Evolutionary conservation across 2,888 invertebrate genomes (phyloP), one percentile per base, ranked within the genome.

Genomic region (Caenorhabditis afra): DNA sequence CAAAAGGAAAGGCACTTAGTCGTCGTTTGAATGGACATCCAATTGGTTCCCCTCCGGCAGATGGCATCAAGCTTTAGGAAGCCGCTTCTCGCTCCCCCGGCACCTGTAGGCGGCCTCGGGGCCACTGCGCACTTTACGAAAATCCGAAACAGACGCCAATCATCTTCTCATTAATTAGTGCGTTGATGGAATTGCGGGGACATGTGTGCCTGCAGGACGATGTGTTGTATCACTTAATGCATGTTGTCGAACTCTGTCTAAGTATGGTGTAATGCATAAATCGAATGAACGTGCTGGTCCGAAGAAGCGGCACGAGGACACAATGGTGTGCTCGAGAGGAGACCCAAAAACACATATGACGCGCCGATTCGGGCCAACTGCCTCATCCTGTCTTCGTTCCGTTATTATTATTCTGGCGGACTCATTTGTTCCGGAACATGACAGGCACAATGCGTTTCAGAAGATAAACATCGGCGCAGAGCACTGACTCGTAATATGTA

Each of bases 191-290:
- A 75, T 75, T 66, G 68, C 52, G 37, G 59, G 77, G 55, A 71
- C 77, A 78, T 78, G 71, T 78, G 77, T 76, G 41, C 39, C 29
- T n/a, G 29, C 29, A 23, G 39, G 37, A 29, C 8, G 41, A 39
- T 39, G 20, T 11, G 45, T 57, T 75, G 67, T 76, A 76, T 76
- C 77, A 77, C 70, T 77, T 71, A 78, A 78, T 78, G 78, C 70
- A 71, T 77, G 70, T 77, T 77, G 70, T 77, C 47, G 67, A 65
- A 65, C 74, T 57, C 67, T 29, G 50, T 55, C 67, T 49, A 66
- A 71, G 77, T 78, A 78, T 78, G 77, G 70, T 78, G 77, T 71
- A 78, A 78, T 78, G 66, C 77, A 78, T 78, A 78, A 78, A 78
- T 78, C 61, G 66, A 78, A 71, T 78, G 45, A 74, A 53, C 55